phyloP scores from a whole-genome alignment of 1,140 invertebrate species.

The Zeugodacus cucurbitae region DNA sequence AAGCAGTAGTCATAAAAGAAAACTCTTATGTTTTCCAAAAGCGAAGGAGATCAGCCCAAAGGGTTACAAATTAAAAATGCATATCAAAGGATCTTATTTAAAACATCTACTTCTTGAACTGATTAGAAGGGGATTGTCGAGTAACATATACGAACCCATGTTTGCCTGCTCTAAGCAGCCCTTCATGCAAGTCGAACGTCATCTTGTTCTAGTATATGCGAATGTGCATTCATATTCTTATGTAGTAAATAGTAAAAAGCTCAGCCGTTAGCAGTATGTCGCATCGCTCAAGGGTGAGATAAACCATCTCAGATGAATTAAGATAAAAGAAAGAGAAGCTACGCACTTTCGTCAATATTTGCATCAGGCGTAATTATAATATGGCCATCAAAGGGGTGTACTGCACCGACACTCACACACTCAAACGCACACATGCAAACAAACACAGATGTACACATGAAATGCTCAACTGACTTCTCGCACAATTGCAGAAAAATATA shows the following conservation, averaged over 20 bases:
- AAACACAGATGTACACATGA: neutral
- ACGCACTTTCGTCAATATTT: constrained; percentile 56
- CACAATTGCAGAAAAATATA: neutral
- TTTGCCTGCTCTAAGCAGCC: too few species aligned
- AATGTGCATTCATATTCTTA: neutral
- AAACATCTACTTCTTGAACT: neutral
- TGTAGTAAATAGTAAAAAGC: too few species aligned
- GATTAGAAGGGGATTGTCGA: neutral
- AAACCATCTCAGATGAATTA: neutral
- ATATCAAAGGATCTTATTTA: neutral
- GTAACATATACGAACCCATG: neutral
- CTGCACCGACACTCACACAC: neutral
- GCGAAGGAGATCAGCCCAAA: neutral
- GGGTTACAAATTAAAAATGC: neutral
- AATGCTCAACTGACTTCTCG: too few species aligned
- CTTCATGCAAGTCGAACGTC: neutral
- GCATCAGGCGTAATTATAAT: constrained; percentile 36
- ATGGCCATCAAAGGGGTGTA: too few species aligned
- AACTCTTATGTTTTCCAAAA: neutral
- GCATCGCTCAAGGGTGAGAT: neutral
- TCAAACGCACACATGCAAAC: neutral
- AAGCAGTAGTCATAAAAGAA: neutral
- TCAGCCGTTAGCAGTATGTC: neutral
- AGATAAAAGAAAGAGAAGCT: constrained; percentile 1
- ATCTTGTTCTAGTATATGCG: neutral